Evolutionary conservation across 2,797 vertebrate genomes (phyloP), one percentile per base, ranked within the genome.

Genomic region (Sebastes iracundus): DNA sequence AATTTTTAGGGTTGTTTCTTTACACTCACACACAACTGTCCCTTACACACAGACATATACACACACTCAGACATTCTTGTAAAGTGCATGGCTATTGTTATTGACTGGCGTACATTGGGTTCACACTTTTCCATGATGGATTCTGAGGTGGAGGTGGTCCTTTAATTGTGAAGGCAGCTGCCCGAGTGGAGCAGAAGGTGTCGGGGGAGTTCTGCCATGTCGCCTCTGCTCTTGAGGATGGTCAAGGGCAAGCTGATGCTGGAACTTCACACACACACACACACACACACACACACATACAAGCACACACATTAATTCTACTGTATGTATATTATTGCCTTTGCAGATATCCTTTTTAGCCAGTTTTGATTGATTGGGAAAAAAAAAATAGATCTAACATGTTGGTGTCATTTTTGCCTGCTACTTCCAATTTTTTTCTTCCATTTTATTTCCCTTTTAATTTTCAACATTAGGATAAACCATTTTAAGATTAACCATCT

Each of bases 41-140:
- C 9, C 46, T 27, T 23, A 75, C 63, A 69, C 63, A 77, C 64
- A 76, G 9, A 75, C 38, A 67, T 35, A 23, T 6, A 65, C 25
- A 55, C 59, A 72, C 35, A 68, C 6, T 6, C 46, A 66, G 61
- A 77, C 28, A 72, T 30, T 64, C 59, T 80, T 69, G 74, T 72
- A 75, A 87, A 87, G 80, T 89, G 73, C 67, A 85, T 71, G 74
- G 73, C 73, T 90, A 89, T 96, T 95, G 93, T 96, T 95, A 97
- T 96, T 97, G 97, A 97, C 96, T 90, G 80, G 90, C 90, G 92
- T 94, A 95, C 96, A 93, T 92, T 96, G 71, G 95, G 93, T 95
- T 97, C 95, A 90, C 95, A 96, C 96, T 96, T 97, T 95, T 95
- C 96, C 95, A 89, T 96, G 95, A 96, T 92, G 94, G 94, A 95